phyloP scores from a whole-genome alignment of 2,113 vertebrate genomes.

The Piprites chloris region DNA sequence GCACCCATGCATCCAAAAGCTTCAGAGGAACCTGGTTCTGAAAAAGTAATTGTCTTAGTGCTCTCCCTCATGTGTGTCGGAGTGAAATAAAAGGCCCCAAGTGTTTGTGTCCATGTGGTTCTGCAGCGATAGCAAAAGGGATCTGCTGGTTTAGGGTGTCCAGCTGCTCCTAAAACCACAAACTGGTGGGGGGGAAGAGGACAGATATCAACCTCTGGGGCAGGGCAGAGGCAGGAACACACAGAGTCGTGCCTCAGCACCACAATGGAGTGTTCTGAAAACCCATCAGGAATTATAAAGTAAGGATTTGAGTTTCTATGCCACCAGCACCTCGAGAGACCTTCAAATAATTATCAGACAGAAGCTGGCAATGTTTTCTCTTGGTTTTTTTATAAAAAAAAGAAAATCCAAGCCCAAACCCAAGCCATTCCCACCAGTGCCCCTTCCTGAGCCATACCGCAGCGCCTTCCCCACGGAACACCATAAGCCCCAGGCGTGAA shows the following conservation, averaged over 20 bases:
- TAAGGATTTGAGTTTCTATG: background rate
- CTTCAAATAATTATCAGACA: background rate
- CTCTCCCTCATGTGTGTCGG: background rate
- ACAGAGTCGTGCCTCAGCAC: rapidly evolving
- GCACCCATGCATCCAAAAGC: background rate
- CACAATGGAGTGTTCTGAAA: background rate
- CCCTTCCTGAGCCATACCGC: background rate
- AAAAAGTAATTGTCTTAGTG: background rate
- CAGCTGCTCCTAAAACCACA: background rate
- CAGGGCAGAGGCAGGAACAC: background rate
- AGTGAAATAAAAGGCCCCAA: slow-evolving; percentile 13
- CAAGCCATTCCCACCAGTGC: background rate
- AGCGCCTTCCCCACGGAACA: background rate
- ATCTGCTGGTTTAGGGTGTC: background rate
- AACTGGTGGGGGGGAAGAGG: background rate
- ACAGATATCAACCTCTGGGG: rapidly evolving
- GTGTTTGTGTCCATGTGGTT: background rate
- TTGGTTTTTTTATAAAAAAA: background rate
- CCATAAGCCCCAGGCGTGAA: background rate
- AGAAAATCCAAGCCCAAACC: background rate
- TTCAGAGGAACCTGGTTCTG: background rate
- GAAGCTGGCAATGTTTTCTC: background rate
- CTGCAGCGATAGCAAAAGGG: background rate
- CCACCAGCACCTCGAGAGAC: background rate
- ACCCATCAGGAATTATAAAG: background rate